Evolutionary conservation across 2,113 vertebrate genomes (phyloP), one percentile per base, ranked within the genome.

Genomic region (Caranx ignobilis): DNA sequence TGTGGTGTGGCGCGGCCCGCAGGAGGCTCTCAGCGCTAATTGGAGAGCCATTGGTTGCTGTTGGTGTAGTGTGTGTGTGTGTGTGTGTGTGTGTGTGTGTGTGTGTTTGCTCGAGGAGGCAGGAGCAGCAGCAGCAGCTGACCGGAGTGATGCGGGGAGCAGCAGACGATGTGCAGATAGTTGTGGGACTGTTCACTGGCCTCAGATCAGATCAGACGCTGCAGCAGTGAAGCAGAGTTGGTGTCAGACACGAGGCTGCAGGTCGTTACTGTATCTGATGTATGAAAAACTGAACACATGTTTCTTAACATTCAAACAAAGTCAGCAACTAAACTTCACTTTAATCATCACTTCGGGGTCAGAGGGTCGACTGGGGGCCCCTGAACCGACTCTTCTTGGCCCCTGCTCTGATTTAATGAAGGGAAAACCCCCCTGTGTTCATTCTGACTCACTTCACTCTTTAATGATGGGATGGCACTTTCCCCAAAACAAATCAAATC

Each of bases 161-260:
- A 54, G 7, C 15, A 6, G 19, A 70, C n/a, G 18, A 37, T 50
- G 66, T n/a, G 18, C 16, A 41, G n/a, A 19, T 37, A 56, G n/a
- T 37, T 66, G 11, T 52, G 26, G 4, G 21, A 48, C 43, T 34
- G 31, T 59, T 31, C n/a, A 21, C 9, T 15, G 41, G 18, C 31
- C n/a, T 69, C 31, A 31, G 34, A 74, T 59, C 43, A 57, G 50
- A 79, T 43, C 47, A 60, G 54, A 81, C 37, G 34, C 41, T 50
- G 72, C 64, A 55, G 21, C 39, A 41, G 39, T 41, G 39, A 41
- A 41, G 11, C 39, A 41, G 3, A n/a, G 0, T 54, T 9, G 21
- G 9, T 54, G 21, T 54, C 52, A 21, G 52, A 21, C 5, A 9
- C 52, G 4, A n/a, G 19, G 52, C 52, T 54, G n/a, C 52, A 21